phyloP scores from a whole-genome alignment of 2,797 vertebrate species.

The Tolypeutes matacus region DNA sequence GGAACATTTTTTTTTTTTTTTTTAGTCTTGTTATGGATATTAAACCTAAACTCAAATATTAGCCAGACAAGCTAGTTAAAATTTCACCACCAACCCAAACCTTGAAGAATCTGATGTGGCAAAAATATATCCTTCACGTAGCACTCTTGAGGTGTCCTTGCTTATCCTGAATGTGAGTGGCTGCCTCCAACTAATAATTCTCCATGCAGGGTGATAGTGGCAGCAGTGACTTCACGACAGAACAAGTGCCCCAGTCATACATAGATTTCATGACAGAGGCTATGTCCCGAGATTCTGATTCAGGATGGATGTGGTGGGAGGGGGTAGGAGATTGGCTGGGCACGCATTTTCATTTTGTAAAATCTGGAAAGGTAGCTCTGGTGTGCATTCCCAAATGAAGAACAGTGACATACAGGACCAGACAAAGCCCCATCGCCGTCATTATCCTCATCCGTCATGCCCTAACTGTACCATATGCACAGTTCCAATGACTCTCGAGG shows the following conservation, averaged over 20 bases:
- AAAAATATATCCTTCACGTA: background rate
- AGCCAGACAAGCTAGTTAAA: background rate
- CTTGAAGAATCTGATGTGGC: background rate
- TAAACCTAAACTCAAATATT: background rate
- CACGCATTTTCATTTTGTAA: background rate
- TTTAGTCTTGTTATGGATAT: background rate
- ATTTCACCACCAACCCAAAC: background rate
- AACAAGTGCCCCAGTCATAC: no score
- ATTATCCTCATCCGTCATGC: no score
- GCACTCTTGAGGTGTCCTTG: accelerated
- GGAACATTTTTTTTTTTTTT: background rate
- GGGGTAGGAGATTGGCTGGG: background rate
- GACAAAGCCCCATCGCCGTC: background rate
- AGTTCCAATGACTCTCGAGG: background rate
- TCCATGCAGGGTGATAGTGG: no score
- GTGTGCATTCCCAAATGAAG: background rate
- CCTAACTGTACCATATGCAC: accelerated
- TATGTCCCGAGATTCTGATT: background rate
- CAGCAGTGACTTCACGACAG: background rate
- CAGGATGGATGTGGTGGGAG: background rate
- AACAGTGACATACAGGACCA: no score
- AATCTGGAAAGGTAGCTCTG: background rate
- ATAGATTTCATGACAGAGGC: background rate
- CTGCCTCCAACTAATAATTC: background rate
- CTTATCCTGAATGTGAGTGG: background rate